Conservation (phyloP, 2,888 invertebrate genomes). For the Apantesis nais region DNA sequence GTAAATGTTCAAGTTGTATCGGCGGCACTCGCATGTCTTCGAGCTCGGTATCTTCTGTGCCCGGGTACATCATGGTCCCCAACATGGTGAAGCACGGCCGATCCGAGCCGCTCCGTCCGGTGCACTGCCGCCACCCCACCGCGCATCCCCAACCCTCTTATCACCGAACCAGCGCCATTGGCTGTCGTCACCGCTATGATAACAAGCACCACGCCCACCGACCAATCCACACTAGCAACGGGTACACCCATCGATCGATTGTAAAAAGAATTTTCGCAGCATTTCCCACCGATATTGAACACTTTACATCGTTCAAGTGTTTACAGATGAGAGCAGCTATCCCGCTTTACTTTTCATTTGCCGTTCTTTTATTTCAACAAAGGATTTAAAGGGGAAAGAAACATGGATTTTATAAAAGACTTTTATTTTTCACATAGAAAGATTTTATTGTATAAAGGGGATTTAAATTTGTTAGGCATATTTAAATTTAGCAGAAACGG, state of each 20-base stretch:
- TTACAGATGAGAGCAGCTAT: conserved; percentile 63
- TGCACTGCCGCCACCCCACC: conserved; percentile 77
- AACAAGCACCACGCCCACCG: conserved; percentile 79
- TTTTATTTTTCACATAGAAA: conserved; percentile 13
- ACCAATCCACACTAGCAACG: conserved; percentile 68
- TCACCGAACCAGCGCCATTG: conserved; percentile 70
- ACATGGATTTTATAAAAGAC: conserved; percentile 24
- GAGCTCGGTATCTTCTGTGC: conserved; percentile 69
- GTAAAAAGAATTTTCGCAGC: conserved; percentile 70
- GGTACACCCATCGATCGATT: conserved; percentile 82
- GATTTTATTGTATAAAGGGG: conserved; percentile 6
- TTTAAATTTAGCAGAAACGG: not conserved
- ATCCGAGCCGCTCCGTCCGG: conserved; percentile 67
- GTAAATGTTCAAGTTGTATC: conserved; percentile 90
- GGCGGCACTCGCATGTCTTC: conserved; percentile 89
- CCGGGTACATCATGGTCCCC: conserved; percentile 84
- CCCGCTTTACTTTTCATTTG: conserved; percentile 57
- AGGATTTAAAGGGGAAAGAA: conserved; percentile 39
- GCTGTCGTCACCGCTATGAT: conserved; percentile 67
- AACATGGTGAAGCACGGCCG: conserved; percentile 73
- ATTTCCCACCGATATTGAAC: conserved; percentile 76
- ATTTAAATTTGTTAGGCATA: not conserved
- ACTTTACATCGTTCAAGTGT: conserved; percentile 69
- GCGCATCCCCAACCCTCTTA: conserved; percentile 81
- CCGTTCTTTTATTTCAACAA: conserved; percentile 52